Evolutionary conservation across 2,797 vertebrate genomes (phyloP), one percentile per base, ranked within the genome.

Genomic region (Danio jaintianensis): DNA sequence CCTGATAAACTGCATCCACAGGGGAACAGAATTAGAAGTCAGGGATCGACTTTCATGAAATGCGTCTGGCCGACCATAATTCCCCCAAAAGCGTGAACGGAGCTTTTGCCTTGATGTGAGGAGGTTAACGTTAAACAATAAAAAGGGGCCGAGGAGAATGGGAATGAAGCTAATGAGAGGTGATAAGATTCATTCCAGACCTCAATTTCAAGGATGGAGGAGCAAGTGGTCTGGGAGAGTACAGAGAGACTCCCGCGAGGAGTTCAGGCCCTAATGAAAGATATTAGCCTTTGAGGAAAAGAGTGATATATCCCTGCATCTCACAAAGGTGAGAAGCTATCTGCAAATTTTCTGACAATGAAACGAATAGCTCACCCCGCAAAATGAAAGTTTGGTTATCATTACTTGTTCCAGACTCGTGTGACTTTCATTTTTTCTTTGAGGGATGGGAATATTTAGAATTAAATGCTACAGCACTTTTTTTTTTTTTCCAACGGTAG

Each of bases 151-250:
- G 76, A 85, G 84, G 85, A 90, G 88, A 90, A 89, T 85, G 85
- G 85, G 88, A 89, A 90, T 85, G 87, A 90, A 87, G 89, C 91
- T 93, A 94, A 94, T 94, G 91, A 93, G 91, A 90, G 91, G 89
- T 76, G 90, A 93, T 93, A 92, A 90, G 90, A 92, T 93, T 93
- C 90, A 90, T 88, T 90, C 80, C 85, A 88, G 88, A 89, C 89
- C 90, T 91, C 90, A 91, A 89, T 92, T 93, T 91, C 91, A 91
- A 92, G 91, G 91, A 90, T 92, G 90, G 89, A 88, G 87, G 87
- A 88, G 84, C 88, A 79, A 84, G 84, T 89, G 83, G 90, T 89
- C 84, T 85, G 83, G 64, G 86, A 87, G 81, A 88, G 88, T 86
- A 90, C 88, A 79, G 42, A 56, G 85, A 88, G 85, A 89, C 85